Conservation (phyloP, 2,888 invertebrate species). For the Drosophila greeni region DNA sequence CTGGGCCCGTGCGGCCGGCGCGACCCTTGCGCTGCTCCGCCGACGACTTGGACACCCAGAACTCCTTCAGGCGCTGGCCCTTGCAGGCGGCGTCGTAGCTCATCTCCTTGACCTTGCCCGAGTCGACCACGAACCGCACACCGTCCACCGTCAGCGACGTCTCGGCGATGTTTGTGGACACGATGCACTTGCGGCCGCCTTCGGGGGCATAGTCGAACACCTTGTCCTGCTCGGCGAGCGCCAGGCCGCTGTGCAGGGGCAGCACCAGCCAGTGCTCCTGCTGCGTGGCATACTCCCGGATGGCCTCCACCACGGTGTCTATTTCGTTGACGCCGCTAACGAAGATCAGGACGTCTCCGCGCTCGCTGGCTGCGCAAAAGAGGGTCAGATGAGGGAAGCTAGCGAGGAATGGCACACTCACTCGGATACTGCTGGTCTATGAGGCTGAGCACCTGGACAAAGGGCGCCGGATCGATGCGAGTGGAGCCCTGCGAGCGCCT, state of each 20-base stretch:
- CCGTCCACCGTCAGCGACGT: conserved; percentile 99
- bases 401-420: conserved; percentile 42
- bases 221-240: conserved; percentile 97
- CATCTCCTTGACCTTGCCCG: conserved; percentile 98
- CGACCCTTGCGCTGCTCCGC: conserved; percentile 98
- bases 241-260: conserved; percentile 94
- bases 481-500: conserved; percentile 81
- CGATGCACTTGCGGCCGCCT: conserved; percentile 95
- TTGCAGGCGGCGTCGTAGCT: conserved; percentile 94
- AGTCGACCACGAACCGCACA: conserved; percentile 97
- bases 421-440: conserved; percentile 92
- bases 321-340: conserved; percentile 97
- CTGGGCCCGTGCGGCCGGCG: conserved; percentile 96
- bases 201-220: conserved; percentile 97
- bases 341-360: conserved; percentile 97
- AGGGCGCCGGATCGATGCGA: conserved; percentile 94
- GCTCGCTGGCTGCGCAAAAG: conserved; percentile 83
- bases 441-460: conserved; percentile 92
- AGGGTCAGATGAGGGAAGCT: background rate
- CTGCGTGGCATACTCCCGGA: conserved; percentile 88
- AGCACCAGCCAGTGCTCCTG: conserved; percentile 92
- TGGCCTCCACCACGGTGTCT: conserved; percentile 90
- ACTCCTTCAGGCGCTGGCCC: conserved; percentile 94
- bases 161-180: conserved; percentile 99
- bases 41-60: conserved; percentile 98